Conservation (phyloP, 2,797 vertebrate species). For the Enteromius afrohamiltoni region DNA sequence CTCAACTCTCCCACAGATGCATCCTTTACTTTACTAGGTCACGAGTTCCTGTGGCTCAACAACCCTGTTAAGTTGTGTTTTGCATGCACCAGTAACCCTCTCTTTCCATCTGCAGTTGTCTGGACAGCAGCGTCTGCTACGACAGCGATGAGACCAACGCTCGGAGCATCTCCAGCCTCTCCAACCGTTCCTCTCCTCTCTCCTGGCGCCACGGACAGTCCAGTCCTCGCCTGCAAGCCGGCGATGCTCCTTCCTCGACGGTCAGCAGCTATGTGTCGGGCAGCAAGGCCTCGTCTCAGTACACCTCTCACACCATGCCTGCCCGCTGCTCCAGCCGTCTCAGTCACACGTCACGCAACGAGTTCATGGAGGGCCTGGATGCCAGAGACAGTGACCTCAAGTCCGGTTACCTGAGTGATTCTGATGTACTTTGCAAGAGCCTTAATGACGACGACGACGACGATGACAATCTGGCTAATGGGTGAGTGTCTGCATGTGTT, state of each 20-base stretch:
- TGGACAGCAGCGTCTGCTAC: conserved; percentile 90
- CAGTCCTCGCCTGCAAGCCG: conserved; percentile 94
- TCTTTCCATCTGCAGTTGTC: conserved; percentile 76
- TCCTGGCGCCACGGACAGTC: conserved; percentile 97
- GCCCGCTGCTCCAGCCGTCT: conserved; percentile 91
- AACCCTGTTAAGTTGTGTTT: not conserved
- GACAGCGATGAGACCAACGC: conserved; percentile 96
- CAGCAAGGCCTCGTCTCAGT: conserved; percentile 71
- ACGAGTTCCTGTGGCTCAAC: not conserved
- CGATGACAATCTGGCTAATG: conserved; percentile 92
- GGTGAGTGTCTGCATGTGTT: conserved; percentile 77
- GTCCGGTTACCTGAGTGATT: conserved; percentile 95
- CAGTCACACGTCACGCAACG: conserved; percentile 89
- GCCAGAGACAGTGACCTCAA: conserved; percentile 86
- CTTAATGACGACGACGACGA: conserved; percentile 87
- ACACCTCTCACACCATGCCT: conserved; percentile 94
- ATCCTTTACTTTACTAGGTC: conserved; percentile 9
- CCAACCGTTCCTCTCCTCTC: conserved; percentile 95
- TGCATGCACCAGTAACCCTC: conserved; percentile 4
- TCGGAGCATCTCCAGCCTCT: conserved; percentile 93
- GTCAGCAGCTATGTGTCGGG: conserved; percentile 69
- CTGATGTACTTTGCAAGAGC: conserved; percentile 90
- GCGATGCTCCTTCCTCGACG: conserved; percentile 91
- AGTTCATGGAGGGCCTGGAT: conserved; percentile 90
- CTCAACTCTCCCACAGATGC: conserved; percentile 44